Evolutionary conservation across 53 echinoderm and acorn worm species (phyloP), one percentile per base, ranked within the genome.

Genomic region (Henricia sp.): DNA sequence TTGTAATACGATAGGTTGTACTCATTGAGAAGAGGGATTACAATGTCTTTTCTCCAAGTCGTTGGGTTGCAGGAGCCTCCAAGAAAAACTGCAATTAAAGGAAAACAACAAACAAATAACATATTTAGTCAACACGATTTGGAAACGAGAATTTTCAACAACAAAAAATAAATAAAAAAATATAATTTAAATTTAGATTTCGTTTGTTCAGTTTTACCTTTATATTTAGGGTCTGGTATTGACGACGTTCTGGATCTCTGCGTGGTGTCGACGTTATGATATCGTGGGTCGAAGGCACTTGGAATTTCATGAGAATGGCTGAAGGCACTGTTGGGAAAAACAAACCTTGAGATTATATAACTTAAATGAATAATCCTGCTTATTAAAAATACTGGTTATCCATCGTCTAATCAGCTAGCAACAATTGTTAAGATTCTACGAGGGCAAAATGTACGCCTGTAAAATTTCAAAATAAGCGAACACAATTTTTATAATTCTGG

Each of bases 11-110:
- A 89, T 16, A 96, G 82, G 84, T 86, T 89, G 78, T 91, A 89
- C 51, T 91, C 74, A 68, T 96, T 93, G 63, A 96, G 89, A 20
- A 86, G 55, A 43, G 96, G 96, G 12, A 96, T 96, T 35, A 93
- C 96, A 30, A 91, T 86, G 65, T 96, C 96, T 84, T 78, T 83
- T 34, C 96, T 77, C 96, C 96, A 96, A 13, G 96, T 93, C 9
- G 96, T 96, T 3, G 96, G 96, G 50, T 96, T 96, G 50, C 96
- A 96, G 1, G 96, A 93, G 43, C 96, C 96, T 72, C 96, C 96
- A 46, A 96, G 87, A 50, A 96, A 96, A 2, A 93, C 95, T 52
- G 56, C 36, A 66, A 32, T 3, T 44, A 41, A 4, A 35, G 2
- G 12, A 13, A 33, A 33, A 71, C 69, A 46, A 46, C 14, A 14